phyloP scores from a whole-genome alignment of 2,797 vertebrate species.

The Anguilla pacifica region DNA sequence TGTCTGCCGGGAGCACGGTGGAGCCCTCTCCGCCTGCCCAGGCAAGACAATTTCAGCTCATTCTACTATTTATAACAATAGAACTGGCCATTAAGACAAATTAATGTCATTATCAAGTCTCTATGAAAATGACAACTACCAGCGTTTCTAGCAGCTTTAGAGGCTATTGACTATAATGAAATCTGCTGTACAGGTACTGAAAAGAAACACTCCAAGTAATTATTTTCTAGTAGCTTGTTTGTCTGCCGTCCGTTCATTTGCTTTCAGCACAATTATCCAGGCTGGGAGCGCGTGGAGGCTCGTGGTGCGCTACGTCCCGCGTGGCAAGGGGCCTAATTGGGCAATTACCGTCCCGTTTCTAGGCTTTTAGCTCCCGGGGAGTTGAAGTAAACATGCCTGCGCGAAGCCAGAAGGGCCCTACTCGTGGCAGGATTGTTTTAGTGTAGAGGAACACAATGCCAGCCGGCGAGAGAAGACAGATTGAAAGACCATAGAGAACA shows the following conservation, averaged over 20 bases:
- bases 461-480: slow-evolving; percentile 50
- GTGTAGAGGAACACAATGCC: slow-evolving; percentile 66
- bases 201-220: slow-evolving; percentile 99
- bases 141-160: slow-evolving; percentile 97
- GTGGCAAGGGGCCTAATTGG: slow-evolving; percentile 98
- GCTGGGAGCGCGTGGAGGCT: slow-evolving; percentile 81
- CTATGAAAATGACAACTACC: slow-evolving; percentile 99
- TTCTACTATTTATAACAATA: slow-evolving; percentile 99
- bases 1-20: slow-evolving; percentile 88
- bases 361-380: slow-evolving; percentile 93
- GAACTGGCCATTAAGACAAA: slow-evolving; percentile 99
- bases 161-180: slow-evolving; percentile 99
- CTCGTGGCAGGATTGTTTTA: slow-evolving; percentile 54
- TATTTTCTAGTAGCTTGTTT: slow-evolving; percentile 99
- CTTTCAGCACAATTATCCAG: slow-evolving; percentile 99
- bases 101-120: slow-evolving; percentile 99
- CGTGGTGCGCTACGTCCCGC: slow-evolving; percentile 78
- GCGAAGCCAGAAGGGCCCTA: slow-evolving; percentile 74
- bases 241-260: slow-evolving; percentile 99
- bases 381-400: slow-evolving; percentile 84
- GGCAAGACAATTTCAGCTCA: slow-evolving; percentile 99
- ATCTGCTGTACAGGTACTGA: slow-evolving; percentile 98
- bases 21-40: slow-evolving; percentile 97
- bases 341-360: slow-evolving; percentile 97
- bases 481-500: slow-evolving; percentile 54